Percentiles rank a stretch among this genome's conserved stretches.
phyloP scores from a whole-genome alignment of 2,113 vertebrate species.

The Phainopepla nitens region DNA sequence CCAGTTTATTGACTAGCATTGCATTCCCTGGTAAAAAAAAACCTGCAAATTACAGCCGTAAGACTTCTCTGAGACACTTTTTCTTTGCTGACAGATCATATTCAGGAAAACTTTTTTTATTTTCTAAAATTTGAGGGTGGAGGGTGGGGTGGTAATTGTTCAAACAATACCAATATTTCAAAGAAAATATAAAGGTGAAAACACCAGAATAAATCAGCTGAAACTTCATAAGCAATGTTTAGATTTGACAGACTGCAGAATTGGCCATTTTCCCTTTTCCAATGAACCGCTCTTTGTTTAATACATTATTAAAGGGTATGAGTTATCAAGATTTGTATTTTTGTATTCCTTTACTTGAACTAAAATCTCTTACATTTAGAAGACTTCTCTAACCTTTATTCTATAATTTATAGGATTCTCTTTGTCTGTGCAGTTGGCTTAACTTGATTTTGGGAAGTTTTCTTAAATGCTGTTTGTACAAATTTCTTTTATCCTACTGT shows the following conservation, averaged over 20 bases:
- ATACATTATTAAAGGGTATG: not conserved
- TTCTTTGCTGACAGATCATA: not conserved
- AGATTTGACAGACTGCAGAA: not conserved
- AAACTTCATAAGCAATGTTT: not conserved
- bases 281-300: not conserved
- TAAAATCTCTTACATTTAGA: not conserved
- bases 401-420: not conserved
- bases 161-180: too few species aligned
- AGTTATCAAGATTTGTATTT: not conserved
- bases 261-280: not conserved
- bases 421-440: not conserved
- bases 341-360: not conserved
- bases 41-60: not conserved
- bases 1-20: not conserved
- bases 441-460: not conserved
- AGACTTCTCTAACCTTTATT: not conserved
- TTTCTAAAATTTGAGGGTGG: not conserved
- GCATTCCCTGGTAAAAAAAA: not conserved
- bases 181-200: not conserved
- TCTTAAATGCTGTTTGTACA: not conserved
- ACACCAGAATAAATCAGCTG: not conserved
- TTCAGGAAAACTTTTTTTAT: not conserved
- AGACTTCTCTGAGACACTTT: not conserved
- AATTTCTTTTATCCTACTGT: not conserved
- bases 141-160: rapidly evolving